Evolutionary conservation across 1,140 invertebrate genomes (phyloP).

Genomic region (Mercenaria mercenaria): DNA sequence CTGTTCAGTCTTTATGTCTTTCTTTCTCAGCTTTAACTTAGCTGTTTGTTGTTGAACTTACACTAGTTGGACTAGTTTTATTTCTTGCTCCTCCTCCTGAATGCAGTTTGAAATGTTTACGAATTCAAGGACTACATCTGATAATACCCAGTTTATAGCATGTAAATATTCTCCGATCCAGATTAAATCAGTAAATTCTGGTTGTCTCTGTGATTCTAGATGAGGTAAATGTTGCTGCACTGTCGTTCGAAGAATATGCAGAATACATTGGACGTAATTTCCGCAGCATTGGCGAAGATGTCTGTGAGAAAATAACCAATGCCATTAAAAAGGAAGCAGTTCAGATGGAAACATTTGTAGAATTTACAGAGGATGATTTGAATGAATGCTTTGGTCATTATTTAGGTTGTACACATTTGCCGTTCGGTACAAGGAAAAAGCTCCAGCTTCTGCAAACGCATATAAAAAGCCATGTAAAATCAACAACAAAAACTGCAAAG

Average conservation of each 20-base stretch:
- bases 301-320: background rate
- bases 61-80: too few species aligned
- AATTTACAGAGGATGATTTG: background rate
- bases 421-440: background rate
- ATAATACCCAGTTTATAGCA: too few species aligned
- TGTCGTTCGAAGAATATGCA: background rate
- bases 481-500: background rate
- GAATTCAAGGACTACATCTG: too few species aligned
- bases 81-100: too few species aligned
- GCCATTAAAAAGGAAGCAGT: background rate
- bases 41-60: too few species aligned
- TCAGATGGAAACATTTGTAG: background rate
- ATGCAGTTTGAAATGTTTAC: too few species aligned
- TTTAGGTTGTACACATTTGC: background rate
- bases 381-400: background rate
- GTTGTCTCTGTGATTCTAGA: too few species aligned
- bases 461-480: background rate
- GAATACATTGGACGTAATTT: background rate
- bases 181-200: too few species aligned
- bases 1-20: too few species aligned
- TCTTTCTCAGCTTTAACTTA: too few species aligned
- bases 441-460: background rate
- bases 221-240: background rate
- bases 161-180: too few species aligned
- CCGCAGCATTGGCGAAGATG: background rate